Evolutionary conservation across 2,888 invertebrate species (phyloP), one percentile per base, ranked within the genome.

Genomic region (Pristionchus maxplancki): DNA sequence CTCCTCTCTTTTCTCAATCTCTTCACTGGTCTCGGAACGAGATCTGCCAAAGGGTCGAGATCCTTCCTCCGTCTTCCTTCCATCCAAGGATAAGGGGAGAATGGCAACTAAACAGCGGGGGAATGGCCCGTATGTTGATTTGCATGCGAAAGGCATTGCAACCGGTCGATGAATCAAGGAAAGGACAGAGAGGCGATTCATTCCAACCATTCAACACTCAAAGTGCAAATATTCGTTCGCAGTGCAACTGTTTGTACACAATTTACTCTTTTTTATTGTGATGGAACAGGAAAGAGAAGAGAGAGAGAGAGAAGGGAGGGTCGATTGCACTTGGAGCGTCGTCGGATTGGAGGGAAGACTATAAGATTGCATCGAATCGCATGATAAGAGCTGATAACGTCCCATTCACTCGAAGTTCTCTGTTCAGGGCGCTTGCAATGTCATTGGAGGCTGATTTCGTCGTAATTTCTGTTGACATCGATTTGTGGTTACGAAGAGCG

Each of bases 241-340:
- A 20, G 28, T 74, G 81, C 81, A 83, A 83, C 82, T 83, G 53
- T 83, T 83, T 83, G 82, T 83, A 50, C 34, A 83, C 82, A 83
- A 44, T 53, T 83, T 83, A 83, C 82, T n/a, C n/a, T 37, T 11
- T 53, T 83, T 50, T 71, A 71, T 71, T 37, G 71, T 78, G 44
- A 1, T 1, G n/a, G n/a, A 48, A 78, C 78, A 78, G 78, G 78
- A 78, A n/a, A 6, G 78, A 48, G 24, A 9, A 50, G 3, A 15
- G 81, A 28, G 50, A 48, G 44, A 48, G 50, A n/a, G 71, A 37
- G 11, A 40, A 2, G 71, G 31, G 31, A 67, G 67, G 67, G 34
- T 67, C 67, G 67, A 67, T 67, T 34, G 67, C 24, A 67, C 67
- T 67, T 28, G 50, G 50, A 0, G 44, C 44, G 6, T 6, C n/a